These are phyloP conservation scores for Smutsia gigantea DNA, from an alignment of 2,797 vertebrate species.

Conservation along the genomic window DNA sequence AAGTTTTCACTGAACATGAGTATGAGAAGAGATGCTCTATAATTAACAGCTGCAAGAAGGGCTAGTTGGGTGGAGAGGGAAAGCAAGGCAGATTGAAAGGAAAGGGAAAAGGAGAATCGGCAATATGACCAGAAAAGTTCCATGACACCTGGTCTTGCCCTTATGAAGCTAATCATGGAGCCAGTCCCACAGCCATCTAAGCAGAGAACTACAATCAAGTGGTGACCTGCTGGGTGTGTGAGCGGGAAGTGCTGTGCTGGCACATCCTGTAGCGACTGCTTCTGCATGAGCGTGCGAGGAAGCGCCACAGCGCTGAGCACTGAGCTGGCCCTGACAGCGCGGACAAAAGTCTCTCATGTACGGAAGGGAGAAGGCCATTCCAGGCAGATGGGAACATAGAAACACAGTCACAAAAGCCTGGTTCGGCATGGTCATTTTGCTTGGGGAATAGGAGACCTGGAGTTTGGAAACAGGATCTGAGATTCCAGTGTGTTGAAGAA, in stretches of 20 bases:
- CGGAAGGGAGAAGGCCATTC: not conserved
- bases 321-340: not conserved
- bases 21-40: not conserved
- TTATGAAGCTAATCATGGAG: not conserved
- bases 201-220: not conserved
- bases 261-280: not conserved
- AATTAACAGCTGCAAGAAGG: not conserved
- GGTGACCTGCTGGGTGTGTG: not conserved
- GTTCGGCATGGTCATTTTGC: not conserved
- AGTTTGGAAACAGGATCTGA: conserved; percentile 6
- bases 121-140: not conserved
- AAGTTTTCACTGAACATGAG: too few relatives aligned
- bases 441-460: not conserved
- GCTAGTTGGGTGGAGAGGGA: not conserved
- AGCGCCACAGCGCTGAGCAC: not conserved
- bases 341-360: not conserved
- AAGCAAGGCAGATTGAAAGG: not conserved
- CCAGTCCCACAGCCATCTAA: not conserved
- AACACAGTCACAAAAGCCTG: not conserved
- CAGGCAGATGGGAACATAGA: not conserved
- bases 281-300: not conserved
- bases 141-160: not conserved
- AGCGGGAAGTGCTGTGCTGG: not conserved
- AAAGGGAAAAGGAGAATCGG: not conserved
- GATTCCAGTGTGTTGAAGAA: not conserved